phyloP scores from a whole-genome alignment of 1,140 invertebrate genomes.

The Conus ventricosus region DNA sequence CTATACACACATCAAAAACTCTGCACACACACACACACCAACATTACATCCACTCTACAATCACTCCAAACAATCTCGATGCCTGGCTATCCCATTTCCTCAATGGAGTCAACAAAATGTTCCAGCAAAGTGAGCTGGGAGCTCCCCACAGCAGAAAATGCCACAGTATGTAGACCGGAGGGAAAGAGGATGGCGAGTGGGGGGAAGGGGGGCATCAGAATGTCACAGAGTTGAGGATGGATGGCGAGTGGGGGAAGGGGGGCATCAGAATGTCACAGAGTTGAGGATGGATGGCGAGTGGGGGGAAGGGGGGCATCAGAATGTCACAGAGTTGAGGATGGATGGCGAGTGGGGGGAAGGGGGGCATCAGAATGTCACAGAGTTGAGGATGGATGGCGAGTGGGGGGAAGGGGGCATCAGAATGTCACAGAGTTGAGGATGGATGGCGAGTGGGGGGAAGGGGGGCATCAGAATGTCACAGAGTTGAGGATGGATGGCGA shows the following conservation, averaged over 20 bases:
- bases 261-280: slow-evolving; percentile 85
- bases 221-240: slow-evolving; percentile 91
- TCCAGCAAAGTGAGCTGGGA: no score
- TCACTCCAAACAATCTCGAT: neutral
- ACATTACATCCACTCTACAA: neutral
- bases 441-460: no score
- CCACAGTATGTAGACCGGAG: no score
- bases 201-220: slow-evolving; percentile 77
- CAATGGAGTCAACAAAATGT: neutral
- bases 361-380: slow-evolving; percentile 84
- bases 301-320: slow-evolving; percentile 77
- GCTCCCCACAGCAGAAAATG: neutral
- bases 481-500: slow-evolving; percentile 93
- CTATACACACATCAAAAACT: neutral
- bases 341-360: no score
- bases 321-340: slow-evolving; percentile 91
- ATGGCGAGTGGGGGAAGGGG: no score
- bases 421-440: slow-evolving; percentile 93
- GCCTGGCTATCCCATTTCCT: neutral
- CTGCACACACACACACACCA: slow-evolving; percentile 16
- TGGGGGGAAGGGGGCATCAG: slow-evolving; percentile 72
- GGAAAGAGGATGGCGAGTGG: neutral
- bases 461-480: slow-evolving; percentile 83
- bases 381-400: slow-evolving; percentile 92
- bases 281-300: no score